Percentiles rank a stretch among this genome's conserved stretches.
These are phyloP conservation scores for Nephrotoma flavescens DNA, from an alignment of 2,888 invertebrate genomes.

Conservation along the genomic window DNA sequence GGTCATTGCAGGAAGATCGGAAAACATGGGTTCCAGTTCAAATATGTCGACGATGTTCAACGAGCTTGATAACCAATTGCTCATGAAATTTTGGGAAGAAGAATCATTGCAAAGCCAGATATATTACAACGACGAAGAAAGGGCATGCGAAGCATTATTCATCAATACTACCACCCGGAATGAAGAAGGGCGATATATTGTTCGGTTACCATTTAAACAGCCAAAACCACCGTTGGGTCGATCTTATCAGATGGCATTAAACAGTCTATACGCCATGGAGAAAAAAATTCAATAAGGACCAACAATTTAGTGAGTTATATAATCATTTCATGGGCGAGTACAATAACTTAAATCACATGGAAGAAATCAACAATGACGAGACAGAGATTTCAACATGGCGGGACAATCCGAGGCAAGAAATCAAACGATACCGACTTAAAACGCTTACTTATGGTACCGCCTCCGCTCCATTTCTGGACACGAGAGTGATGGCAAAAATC, in stretches of 20 bases:
- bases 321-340: no score
- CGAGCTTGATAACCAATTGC: not conserved
- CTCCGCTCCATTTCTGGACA: no score
- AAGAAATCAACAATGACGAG: no score
- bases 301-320: not conserved
- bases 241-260: not conserved
- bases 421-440: no score
- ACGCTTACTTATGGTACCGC: no score
- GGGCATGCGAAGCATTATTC: no score
- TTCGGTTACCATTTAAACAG: not conserved
- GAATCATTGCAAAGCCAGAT: not conserved
- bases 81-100: not conserved
- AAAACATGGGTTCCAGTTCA: not conserved
- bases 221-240: no score
- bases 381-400: no score
- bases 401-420: no score
- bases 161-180: no score
- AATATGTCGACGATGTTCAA: not conserved
- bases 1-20: not conserved
- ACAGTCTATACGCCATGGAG: not conserved
- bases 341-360: no score
- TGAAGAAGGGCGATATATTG: not conserved
- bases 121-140: not conserved
- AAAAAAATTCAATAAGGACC: not conserved
- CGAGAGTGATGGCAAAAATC: no score